A percentile compares a stretch with the other conserved stretches of the same genome.
Evolutionary conservation across 2,797 vertebrate species (phyloP).

Genomic region (Lerista edwardsae): DNA sequence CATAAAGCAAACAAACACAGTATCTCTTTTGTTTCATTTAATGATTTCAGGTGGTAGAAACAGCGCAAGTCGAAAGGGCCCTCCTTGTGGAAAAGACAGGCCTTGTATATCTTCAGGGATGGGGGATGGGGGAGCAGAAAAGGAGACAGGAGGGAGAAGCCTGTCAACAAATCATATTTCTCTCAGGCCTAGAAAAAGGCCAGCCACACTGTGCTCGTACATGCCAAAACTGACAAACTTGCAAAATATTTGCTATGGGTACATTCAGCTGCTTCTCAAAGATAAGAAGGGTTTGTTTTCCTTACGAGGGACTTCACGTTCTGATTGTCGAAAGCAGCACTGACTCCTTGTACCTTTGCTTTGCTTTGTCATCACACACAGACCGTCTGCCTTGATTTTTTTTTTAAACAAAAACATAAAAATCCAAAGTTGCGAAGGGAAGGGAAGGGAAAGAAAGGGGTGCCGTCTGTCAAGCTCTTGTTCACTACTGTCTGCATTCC

Average conservation of each 20-base stretch:
- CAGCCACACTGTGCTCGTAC: not conserved
- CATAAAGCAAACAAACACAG: not conserved
- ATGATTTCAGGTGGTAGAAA: constrained; percentile 6
- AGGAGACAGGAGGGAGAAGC: not conserved
- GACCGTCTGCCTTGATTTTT: not conserved
- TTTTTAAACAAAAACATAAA: not conserved
- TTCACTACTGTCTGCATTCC: too few species aligned
- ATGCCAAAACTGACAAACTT: not conserved
- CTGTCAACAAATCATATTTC: constrained; percentile 2
- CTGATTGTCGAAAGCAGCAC: constrained; percentile 5
- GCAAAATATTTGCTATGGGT: constrained; percentile 36
- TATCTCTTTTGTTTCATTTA: constrained; percentile 30
- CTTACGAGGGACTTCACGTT: not conserved
- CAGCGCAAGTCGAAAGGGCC: not conserved
- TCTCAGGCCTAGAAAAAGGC: not conserved
- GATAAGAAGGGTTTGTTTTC: not conserved
- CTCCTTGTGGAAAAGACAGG: constrained; percentile 4
- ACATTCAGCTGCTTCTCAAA: constrained; percentile 36
- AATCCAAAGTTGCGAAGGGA: not conserved
- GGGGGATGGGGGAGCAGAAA: not conserved
- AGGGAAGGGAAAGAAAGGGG: not conserved
- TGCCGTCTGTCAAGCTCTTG: not conserved
- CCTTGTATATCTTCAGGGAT: not conserved
- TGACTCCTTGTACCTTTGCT: not conserved
- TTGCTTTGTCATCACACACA: not conserved